Base-by-base conservation (phyloP, 2,888 invertebrate species). In the Platycnemis pennipes region DNA sequence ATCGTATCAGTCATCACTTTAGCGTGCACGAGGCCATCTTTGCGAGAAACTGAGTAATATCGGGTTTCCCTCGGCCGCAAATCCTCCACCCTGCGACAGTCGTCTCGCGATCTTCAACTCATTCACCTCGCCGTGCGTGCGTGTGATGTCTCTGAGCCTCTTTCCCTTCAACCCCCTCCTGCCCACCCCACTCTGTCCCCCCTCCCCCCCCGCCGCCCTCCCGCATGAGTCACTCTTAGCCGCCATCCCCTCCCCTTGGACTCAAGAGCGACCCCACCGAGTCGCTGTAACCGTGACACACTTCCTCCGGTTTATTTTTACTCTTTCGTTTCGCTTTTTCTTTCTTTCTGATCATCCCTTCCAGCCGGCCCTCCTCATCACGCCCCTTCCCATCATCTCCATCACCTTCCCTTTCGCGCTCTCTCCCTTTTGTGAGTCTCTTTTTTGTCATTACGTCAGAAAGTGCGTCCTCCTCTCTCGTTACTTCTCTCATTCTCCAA, bases 281-380 rank as follows among this genome's bases (percentile, higher is more conserved):
- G 91, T 69, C 63, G 91, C 91, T 91, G 69, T 91, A 91, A 91
- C 91, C 91, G 91, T 91, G 91, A 91, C 91, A 91, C 91, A 91
- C 91, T 91, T 91, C 91, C 63, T 63, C 63, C 91, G 63, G 91
- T 91, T 91, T 91, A 91, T 91, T 91, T 91, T 91, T 91, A 91
- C 91, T 91, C 91, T 63, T 91, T 63, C 63, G 63, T 69, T 89
- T 89, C 89, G 56, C 89, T 89, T 89, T 86, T 89, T 91, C 91
- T 69, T 63, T 63, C 63, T 63, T 44, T 63, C 56, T 46, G 26
- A 31, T 26, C 63, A 42, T 44, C 4, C 63, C 49, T 26, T 56
- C 63, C 56, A 4, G 7, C n/a, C 42, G 2, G 7, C 63, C 42
- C 63, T n/a, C n/a, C 91, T 45, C 42, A 13, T n/a, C 44, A 13